Evolutionary conservation across 53 echinoderm and acorn worm species (phyloP).

Genomic region (Hippasteria phrygiana): DNA sequence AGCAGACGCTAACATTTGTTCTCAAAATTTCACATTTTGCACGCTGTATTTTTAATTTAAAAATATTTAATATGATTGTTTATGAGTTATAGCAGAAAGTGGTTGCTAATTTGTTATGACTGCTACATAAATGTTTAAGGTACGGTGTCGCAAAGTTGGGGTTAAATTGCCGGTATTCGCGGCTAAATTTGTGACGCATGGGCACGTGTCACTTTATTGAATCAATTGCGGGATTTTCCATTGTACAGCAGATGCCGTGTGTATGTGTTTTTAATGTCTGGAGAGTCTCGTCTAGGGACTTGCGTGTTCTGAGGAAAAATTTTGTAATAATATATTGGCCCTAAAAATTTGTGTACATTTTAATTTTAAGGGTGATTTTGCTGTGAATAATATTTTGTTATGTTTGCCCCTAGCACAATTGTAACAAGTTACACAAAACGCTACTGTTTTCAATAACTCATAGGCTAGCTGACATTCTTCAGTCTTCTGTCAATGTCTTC

Average conservation of each 20-base stretch:
- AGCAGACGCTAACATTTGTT: slow-evolving; percentile 9
- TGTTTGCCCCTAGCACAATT: too few relatives aligned
- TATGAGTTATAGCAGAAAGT: slow-evolving; percentile 57
- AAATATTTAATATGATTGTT: not conserved
- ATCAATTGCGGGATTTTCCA: slow-evolving; percentile 25
- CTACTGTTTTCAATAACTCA: too few relatives aligned
- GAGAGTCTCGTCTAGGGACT: too few relatives aligned
- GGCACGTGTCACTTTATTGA: slow-evolving; percentile 19
- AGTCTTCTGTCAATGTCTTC: too few relatives aligned
- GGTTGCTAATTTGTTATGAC: slow-evolving; percentile 40
- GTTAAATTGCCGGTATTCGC: slow-evolving; percentile 25
- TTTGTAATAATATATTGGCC: too few relatives aligned
- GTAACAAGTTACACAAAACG: too few relatives aligned
- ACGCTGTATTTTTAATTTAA: not conserved
- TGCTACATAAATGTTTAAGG: not conserved
- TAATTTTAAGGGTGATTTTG: too few relatives aligned
- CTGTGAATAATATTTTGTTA: too few relatives aligned
- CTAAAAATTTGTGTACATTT: too few relatives aligned
- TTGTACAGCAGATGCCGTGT: slow-evolving; percentile 2
- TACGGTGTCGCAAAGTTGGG: not conserved
- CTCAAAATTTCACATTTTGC: slow-evolving; percentile 6
- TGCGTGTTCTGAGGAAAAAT: too few relatives aligned
- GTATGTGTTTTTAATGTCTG: not conserved
- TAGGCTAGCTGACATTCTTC: too few relatives aligned
- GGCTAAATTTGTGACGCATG: slow-evolving; percentile 46